Evolutionary conservation across 2,113 vertebrate genomes (phyloP), one percentile per base, ranked within the genome.

Genomic region (Peromyscus leucopus): DNA sequence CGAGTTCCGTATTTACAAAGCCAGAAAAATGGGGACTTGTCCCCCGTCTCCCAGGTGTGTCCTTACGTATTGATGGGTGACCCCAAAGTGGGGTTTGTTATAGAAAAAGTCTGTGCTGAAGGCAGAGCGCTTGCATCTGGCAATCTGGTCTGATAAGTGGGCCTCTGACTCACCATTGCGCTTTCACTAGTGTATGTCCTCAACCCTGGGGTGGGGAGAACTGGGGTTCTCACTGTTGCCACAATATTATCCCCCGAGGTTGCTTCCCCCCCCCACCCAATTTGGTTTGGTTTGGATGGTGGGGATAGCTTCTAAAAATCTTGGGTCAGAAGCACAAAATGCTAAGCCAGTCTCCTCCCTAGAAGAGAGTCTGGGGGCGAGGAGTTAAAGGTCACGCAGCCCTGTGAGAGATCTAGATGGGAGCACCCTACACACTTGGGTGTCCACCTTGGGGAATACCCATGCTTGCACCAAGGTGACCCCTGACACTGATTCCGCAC

Each of bases 31-130:
- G 91, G 94, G 82, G 87, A 72, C 94, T 80, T 96, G 91, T 96
- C 93, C 94, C 97, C 71, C 87, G 33, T 94, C 86, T 98, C 97
- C 97, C 98, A 97, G 96, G 97, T 98, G 98, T 93, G 90, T 95
- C 94, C 93, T 98, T 96, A 97, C 46, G 31, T 86, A 79, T 89
- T 98, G 98, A 98, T 97, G 96, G 94, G 98, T 97, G 98, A 95
- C 97, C 82, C 89, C 79, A 74, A 76, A 51, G 94, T 83, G 95
- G 85, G 96, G 96, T 97, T 96, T 93, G 65, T 97, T 98, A 88
- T 82, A 97, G 96, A 95, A 90, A 95, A 94, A 76, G 78, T 96
- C 46, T 74, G 48, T 93, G 95, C 96, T 95, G 84, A 76, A 97
- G 78, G 57, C 97, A 96, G 93, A 87, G 59, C 75, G 76, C 55